Conservation (phyloP, 2,888 invertebrate genomes). For the Octonoba sinensis region DNA sequence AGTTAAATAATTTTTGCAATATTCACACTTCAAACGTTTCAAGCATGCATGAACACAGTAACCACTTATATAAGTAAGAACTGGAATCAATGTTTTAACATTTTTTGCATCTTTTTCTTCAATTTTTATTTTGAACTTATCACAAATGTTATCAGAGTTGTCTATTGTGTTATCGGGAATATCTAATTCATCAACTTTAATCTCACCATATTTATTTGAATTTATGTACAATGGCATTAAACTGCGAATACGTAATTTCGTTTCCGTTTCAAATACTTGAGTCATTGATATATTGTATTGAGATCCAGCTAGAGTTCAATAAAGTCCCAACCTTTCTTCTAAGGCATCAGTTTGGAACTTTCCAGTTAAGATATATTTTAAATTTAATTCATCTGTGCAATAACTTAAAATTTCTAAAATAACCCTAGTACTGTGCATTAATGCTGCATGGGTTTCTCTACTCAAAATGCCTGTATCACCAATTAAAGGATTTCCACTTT, state of each 20-base stretch:
- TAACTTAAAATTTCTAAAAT: not conserved
- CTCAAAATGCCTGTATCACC: not conserved
- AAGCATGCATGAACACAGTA: not conserved
- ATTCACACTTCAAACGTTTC: not conserved
- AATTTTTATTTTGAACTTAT: not conserved
- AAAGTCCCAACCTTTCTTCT: conserved; percentile 8
- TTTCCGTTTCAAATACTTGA: conserved; percentile 10
- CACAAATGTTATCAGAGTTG: not conserved
- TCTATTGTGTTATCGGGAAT: not conserved
- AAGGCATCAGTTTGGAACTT: conserved; percentile 19
- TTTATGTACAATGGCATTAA: not conserved
- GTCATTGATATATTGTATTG: conserved; percentile 2
- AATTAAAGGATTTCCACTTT: not conserved
- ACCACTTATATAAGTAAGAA: conserved; percentile 4
- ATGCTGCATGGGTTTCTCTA: conserved; percentile 4
- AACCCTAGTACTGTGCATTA: not conserved
- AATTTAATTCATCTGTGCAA: conserved; percentile 1
- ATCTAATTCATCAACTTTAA: not conserved
- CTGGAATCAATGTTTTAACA: not conserved
- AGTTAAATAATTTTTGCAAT: not conserved
- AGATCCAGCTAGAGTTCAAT: conserved; percentile 5
- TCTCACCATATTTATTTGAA: not conserved
- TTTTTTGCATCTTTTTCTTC: not conserved
- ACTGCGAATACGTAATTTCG: not conserved
- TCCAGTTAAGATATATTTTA: not conserved